Percentiles rank a stretch among this genome's conserved stretches.
Evolutionary conservation across 1,140 invertebrate genomes (phyloP).

Genomic region (Aplysia californica): DNA sequence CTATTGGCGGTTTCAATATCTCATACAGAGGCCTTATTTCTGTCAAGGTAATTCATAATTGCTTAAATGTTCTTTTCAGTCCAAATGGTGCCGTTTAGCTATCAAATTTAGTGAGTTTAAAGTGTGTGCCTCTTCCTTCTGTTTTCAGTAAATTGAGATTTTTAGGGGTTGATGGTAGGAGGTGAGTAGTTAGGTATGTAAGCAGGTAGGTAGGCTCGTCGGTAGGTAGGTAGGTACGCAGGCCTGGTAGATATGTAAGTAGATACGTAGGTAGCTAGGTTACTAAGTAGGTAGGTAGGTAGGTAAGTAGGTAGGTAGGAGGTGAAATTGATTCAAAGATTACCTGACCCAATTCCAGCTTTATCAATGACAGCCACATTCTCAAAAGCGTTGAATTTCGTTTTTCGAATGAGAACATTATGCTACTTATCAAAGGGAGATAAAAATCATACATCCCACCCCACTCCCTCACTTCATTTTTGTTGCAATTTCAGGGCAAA

Average conservation of each 20-base stretch:
- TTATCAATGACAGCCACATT: not conserved
- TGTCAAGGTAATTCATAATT: constrained; percentile 9
- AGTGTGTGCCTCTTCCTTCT: too few species aligned
- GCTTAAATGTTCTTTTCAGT: too few species aligned
- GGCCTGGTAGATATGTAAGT: not conserved
- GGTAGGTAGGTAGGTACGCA: not conserved
- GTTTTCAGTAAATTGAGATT: too few species aligned
- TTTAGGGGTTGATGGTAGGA: not conserved
- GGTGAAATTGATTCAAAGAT: not conserved
- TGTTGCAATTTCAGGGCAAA: not conserved
- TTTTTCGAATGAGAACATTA: not conserved
- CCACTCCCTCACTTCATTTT: not conserved
- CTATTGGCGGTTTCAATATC: not conserved
- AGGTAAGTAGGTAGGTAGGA: not conserved
- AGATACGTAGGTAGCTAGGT: not conserved
- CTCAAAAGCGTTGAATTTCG: not conserved
- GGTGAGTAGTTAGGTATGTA: not conserved
- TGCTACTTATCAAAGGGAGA: not conserved
- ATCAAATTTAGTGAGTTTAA: not conserved
- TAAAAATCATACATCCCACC: not conserved
- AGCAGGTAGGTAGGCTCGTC: not conserved
- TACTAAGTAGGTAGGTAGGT: too few species aligned
- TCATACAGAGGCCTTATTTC: not conserved
- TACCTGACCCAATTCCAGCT: not conserved
- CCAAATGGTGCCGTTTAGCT: not conserved